Evolutionary conservation across 1,140 invertebrate species (phyloP).

Genomic region (Dreissena rostriformis): DNA sequence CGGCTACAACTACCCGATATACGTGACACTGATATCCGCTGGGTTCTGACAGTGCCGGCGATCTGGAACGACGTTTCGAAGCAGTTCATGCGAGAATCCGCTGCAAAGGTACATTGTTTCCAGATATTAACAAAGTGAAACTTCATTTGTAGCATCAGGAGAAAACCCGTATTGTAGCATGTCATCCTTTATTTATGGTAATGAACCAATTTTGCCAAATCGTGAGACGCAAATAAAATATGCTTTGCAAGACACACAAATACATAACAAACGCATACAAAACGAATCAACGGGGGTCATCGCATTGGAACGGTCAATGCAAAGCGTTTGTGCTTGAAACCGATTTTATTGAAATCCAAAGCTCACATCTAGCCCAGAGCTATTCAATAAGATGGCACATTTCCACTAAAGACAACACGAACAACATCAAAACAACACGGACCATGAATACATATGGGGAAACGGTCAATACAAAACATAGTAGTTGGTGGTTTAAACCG

Average conservation of each 20-base stretch:
- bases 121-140: not conserved
- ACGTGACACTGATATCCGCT: conserved; percentile 14
- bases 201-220: not conserved
- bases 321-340: no score
- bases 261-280: not conserved
- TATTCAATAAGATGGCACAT: no score
- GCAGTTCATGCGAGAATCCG: conserved; percentile 57
- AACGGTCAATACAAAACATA: no score
- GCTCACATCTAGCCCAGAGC: no score
- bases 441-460: no score
- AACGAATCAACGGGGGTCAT: no score
- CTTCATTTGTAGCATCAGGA: not conserved
- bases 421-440: no score
- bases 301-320: no score
- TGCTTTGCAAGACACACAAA: not conserved
- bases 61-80: conserved; percentile 57
- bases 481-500: no score
- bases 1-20: conserved; percentile 14
- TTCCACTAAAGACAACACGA: no score
- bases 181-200: not conserved
- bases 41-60: conserved; percentile 57
- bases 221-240: not conserved
- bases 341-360: no score
- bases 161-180: not conserved
- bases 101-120: conserved; percentile 17